A percentile compares a stretch with the other conserved stretches of the same genome.
phyloP scores from a whole-genome alignment of 2,888 invertebrate species.

The Callyntrura guangdongensis region DNA sequence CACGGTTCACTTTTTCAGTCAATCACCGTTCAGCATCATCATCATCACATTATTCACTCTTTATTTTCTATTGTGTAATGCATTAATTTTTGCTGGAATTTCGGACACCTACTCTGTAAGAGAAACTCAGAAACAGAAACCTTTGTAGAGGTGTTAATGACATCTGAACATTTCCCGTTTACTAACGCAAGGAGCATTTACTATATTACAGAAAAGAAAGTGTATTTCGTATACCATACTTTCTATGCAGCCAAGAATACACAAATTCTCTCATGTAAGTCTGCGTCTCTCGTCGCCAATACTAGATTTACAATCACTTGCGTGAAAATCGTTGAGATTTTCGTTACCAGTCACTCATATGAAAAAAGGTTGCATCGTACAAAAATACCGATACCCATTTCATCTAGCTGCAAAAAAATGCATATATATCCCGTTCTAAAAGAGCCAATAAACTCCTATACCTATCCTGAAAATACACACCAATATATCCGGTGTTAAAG shows the following conservation, averaged over 20 bases:
- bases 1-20: conserved; percentile 15
- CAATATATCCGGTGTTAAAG: background rate
- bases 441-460: conserved; percentile 30
- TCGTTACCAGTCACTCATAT: background rate
- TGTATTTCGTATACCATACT: too few species aligned
- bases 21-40: background rate
- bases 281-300: background rate
- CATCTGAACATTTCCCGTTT: background rate
- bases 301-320: background rate
- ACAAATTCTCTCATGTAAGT: background rate
- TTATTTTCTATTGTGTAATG: background rate
- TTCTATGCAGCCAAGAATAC: background rate
- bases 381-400: too few species aligned
- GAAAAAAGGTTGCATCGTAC: background rate
- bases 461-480: conserved; percentile 11
- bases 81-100: background rate
- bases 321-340: background rate
- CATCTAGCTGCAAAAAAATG: background rate
- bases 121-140: background rate
- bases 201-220: too few species aligned
- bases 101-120: background rate
- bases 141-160: background rate
- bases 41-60: background rate
- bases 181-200: background rate
- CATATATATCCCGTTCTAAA: background rate